These are phyloP conservation scores for Glaucidium brasilianum DNA, from an alignment of 2,113 vertebrate species.

Conservation along the genomic window DNA sequence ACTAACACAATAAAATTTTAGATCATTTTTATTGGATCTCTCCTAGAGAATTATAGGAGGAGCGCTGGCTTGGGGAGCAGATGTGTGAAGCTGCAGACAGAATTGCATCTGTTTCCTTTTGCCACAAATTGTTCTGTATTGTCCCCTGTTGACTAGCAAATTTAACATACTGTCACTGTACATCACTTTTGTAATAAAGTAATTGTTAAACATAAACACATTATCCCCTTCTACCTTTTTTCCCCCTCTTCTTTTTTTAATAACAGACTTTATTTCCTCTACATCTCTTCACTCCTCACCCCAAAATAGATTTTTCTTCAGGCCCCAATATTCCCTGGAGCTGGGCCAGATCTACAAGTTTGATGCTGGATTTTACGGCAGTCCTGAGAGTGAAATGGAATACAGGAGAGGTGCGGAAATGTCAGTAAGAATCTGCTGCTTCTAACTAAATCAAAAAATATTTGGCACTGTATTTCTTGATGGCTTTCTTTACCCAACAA, in stretches of 20 bases:
- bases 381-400: neutral
- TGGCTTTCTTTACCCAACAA: neutral
- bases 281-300: neutral
- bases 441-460: neutral
- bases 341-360: neutral
- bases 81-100: constrained; percentile 54
- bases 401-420: neutral
- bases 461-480: neutral
- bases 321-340: neutral
- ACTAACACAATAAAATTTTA: constrained; percentile 74
- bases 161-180: constrained; percentile 10
- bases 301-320: neutral
- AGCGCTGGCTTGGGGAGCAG: constrained; percentile 33
- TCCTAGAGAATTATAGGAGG: constrained; percentile 62
- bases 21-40: constrained; percentile 65
- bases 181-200: constrained; percentile 2
- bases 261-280: neutral
- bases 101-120: constrained; percentile 54
- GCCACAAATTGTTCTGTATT: constrained; percentile 15
- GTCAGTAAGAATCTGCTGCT: neutral
- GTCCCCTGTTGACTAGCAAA: constrained; percentile 29
- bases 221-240: neutral
- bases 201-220: constrained; percentile 6
- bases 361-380: neutral
- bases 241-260: neutral